phyloP scores from a whole-genome alignment of 2,797 vertebrate genomes.

The Myotis planiceps region DNA sequence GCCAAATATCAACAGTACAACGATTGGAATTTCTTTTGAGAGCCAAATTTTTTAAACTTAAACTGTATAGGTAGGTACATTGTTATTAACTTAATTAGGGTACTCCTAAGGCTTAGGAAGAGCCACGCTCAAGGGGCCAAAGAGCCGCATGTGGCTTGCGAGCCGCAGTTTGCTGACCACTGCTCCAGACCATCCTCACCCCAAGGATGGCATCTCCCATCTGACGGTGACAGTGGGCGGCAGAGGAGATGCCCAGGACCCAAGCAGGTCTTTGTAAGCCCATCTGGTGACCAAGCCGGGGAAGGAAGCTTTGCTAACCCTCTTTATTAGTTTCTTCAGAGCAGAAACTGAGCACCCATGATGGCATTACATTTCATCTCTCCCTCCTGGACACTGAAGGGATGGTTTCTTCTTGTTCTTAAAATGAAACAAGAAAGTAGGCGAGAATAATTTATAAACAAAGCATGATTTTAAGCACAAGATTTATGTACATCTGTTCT shows the following conservation, averaged over 20 bases:
- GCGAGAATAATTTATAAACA: background rate
- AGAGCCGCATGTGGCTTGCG: too few species aligned
- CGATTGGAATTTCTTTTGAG: too few species aligned
- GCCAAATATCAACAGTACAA: too few species aligned
- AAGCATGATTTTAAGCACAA: background rate
- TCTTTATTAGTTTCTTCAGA: background rate
- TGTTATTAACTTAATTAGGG: too few species aligned
- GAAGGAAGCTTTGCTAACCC: background rate
- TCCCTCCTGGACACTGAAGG: background rate
- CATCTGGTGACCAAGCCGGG: rapidly evolving
- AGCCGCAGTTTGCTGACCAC: too few species aligned
- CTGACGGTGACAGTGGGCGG: rapidly evolving
- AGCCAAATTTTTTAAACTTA: too few species aligned
- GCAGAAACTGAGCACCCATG: background rate
- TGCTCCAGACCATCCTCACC: background rate
- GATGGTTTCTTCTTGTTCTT: background rate
- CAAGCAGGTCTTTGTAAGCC: background rate
- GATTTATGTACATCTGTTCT: background rate
- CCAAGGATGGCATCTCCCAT: background rate
- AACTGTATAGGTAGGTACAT: too few species aligned
- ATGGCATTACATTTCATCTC: background rate
- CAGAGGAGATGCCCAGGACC: background rate
- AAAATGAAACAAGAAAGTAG: background rate
- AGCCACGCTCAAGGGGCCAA: too few species aligned
- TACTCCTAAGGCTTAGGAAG: too few species aligned